Conservation (phyloP, 2,888 invertebrate species). For the Cinara cedri region DNA sequence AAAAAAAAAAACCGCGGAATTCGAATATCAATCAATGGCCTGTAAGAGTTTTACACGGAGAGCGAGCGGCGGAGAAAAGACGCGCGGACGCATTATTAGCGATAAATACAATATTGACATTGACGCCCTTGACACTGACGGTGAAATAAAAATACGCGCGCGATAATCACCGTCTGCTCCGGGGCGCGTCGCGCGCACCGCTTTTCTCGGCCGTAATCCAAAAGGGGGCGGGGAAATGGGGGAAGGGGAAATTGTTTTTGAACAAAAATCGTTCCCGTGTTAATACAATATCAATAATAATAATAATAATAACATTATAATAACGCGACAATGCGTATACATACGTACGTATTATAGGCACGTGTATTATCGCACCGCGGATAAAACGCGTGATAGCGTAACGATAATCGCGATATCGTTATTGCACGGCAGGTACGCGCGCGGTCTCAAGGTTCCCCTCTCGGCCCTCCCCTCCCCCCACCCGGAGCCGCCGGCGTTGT, state of each 20-base stretch:
- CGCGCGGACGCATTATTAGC: neutral
- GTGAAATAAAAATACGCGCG: neutral
- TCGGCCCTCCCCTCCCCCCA: no score
- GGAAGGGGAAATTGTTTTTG: no score
- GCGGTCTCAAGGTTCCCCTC: constrained; percentile 35
- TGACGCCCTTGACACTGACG: constrained; percentile 35
- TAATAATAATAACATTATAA: no score
- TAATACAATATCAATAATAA: no score
- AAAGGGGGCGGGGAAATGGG: no score
- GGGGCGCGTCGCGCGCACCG: no score
- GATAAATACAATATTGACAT: neutral
- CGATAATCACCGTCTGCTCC: neutral
- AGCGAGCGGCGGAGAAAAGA: neutral
- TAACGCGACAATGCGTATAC: no score
- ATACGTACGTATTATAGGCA: neutral
- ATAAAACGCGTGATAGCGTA: no score
- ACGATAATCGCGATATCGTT: neutral
- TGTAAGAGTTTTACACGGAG: neutral
- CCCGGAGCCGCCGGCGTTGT: neutral
- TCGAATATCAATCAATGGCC: neutral
- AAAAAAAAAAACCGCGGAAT: no score
- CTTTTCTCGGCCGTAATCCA: no score
- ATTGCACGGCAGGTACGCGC: neutral
- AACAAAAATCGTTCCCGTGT: no score
- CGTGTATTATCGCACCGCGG: neutral